phyloP scores from a whole-genome alignment of 1,140 invertebrate species.

The Coelopa frigida region DNA sequence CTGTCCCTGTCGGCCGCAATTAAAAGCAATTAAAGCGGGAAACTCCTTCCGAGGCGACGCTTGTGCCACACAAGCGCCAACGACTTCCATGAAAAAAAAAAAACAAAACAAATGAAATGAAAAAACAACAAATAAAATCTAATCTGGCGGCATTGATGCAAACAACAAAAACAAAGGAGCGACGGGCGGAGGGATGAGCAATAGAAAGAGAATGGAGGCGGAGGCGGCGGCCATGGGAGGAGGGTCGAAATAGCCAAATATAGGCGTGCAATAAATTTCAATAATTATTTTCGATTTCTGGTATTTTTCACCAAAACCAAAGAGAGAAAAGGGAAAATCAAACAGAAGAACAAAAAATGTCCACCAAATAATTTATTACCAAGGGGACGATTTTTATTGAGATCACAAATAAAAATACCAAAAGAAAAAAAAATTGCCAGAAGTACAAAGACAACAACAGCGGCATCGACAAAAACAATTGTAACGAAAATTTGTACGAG shows the following conservation, averaged over 20 bases:
- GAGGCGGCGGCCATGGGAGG: neutral
- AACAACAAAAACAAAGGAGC: conserved; percentile 3
- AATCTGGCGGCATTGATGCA: conserved; percentile 8
- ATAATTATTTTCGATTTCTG: conserved; percentile 13
- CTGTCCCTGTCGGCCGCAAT: too few species aligned
- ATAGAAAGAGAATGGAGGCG: neutral
- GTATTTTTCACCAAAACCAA: too few species aligned
- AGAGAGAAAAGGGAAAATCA: too few species aligned
- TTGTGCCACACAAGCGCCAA: conserved; percentile 8
- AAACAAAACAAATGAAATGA: too few species aligned
- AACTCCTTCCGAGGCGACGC: conserved; percentile 1
- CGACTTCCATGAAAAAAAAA: too few species aligned
- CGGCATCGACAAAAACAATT: too few species aligned
- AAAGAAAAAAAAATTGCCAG: too few species aligned
- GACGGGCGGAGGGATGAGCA: neutral
- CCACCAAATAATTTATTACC: conserved; percentile 1
- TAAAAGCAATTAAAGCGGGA: conserved; percentile 8
- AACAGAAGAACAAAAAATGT: neutral
- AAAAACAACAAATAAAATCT: too few species aligned
- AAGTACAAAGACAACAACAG: too few species aligned
- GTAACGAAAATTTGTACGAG: too few species aligned
- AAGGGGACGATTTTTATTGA: too few species aligned
- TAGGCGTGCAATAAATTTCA: conserved; percentile 17
- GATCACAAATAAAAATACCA: too few species aligned
- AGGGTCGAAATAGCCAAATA: conserved; percentile 2